Conservation (phyloP, 2,888 invertebrate genomes). For the Drosophila bunnanda region DNA sequence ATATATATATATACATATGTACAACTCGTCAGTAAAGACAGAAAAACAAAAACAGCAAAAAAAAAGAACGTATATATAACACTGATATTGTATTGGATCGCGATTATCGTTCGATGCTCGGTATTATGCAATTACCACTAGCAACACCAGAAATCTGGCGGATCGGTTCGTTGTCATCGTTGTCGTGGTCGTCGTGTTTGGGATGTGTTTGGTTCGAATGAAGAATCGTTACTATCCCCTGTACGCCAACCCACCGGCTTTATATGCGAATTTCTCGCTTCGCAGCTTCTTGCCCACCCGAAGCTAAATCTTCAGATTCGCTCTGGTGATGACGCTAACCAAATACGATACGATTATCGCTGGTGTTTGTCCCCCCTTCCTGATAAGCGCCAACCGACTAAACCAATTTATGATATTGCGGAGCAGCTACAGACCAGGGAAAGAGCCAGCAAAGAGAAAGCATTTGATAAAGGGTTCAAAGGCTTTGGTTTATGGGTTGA, state of each 20-base stretch:
- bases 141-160: conserved; percentile 79
- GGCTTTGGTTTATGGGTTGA: no score
- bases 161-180: conserved; percentile 83
- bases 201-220: conserved; percentile 76
- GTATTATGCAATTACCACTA: conserved; percentile 81
- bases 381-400: conserved; percentile 28
- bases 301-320: conserved; percentile 44
- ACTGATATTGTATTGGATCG: conserved; percentile 8
- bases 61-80: conserved; percentile 22
- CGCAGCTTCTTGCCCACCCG: conserved; percentile 35
- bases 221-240: conserved; percentile 82
- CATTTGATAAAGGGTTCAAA: background rate
- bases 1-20: conserved; percentile 18
- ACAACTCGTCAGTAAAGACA: conserved; percentile 61
- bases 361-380: conserved; percentile 41
- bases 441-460: background rate
- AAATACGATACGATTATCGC: conserved; percentile 56
- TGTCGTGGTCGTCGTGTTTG: conserved; percentile 29
- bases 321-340: conserved; percentile 48
- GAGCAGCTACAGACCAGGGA: conserved; percentile 40
- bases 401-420: conserved; percentile 80
- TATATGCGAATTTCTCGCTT: conserved; percentile 76
- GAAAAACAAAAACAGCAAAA: conserved; percentile 29
- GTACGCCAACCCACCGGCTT: conserved; percentile 48
- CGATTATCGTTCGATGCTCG: conserved; percentile 2